phyloP scores from a whole-genome alignment of 2,888 invertebrate species.

The Drepana falcataria region DNA sequence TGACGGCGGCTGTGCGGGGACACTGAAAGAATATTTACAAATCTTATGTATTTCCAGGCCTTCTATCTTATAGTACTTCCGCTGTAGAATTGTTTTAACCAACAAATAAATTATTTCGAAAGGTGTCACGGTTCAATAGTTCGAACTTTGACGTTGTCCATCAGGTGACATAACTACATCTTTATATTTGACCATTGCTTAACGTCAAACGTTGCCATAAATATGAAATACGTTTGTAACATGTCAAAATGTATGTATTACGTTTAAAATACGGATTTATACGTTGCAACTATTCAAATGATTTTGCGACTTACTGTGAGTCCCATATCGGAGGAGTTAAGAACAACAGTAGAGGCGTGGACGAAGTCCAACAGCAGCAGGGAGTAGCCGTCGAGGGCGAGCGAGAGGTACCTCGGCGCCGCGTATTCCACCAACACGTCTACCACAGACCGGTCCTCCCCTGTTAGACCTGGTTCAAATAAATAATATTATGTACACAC shows the following conservation, averaged over 20 bases:
- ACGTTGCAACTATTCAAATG: too few species aligned
- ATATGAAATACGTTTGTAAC: too few species aligned
- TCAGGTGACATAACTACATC: too few species aligned
- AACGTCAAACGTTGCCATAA: too few species aligned
- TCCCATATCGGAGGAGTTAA: conserved; percentile 88
- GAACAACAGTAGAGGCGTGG: conserved; percentile 91
- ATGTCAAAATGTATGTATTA: too few species aligned
- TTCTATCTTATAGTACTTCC: too few species aligned
- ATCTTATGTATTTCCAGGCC: not conserved
- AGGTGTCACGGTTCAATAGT: too few species aligned
- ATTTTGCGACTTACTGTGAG: conserved; percentile 52
- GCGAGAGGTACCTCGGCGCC: conserved; percentile 90
- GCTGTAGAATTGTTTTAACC: too few species aligned
- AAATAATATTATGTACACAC: conserved; percentile 4
- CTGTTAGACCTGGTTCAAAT: conserved; percentile 73
- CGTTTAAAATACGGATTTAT: too few species aligned
- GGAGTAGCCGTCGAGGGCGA: conserved; percentile 93
- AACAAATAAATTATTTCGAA: too few species aligned
- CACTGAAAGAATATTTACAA: conserved; percentile 67
- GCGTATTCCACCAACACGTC: conserved; percentile 90
- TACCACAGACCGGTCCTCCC: conserved; percentile 85
- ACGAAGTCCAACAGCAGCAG: conserved; percentile 92
- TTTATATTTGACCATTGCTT: too few species aligned
- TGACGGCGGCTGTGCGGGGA: conserved; percentile 94
- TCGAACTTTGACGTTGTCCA: too few species aligned